These are phyloP conservation scores for Plebejus anna DNA, from an alignment of 2,888 invertebrate species.

Conservation along the genomic window DNA sequence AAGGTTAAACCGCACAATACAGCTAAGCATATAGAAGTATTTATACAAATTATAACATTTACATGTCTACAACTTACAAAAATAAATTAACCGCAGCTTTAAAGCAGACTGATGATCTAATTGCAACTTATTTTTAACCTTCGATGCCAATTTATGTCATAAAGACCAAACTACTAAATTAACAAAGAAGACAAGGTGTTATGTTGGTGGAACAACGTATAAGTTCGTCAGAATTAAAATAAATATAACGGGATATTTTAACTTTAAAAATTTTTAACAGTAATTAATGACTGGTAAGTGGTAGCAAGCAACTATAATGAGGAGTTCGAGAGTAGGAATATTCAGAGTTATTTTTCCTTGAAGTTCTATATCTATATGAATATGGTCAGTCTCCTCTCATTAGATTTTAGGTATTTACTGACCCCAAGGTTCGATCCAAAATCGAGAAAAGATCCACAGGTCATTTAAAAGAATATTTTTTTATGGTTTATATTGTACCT, in stretches of 20 bases:
- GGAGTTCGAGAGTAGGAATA: background rate
- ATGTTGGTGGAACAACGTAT: background rate
- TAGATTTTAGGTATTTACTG: too few species aligned
- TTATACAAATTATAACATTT: too few species aligned
- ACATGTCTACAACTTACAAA: too few species aligned
- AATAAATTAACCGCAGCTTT: too few species aligned
- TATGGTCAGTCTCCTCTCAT: too few species aligned
- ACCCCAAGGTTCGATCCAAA: too few species aligned
- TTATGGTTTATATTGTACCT: too few species aligned
- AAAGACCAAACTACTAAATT: background rate
- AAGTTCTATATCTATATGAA: background rate
- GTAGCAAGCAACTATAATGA: background rate
- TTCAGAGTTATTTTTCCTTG: background rate
- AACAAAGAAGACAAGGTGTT: background rate
- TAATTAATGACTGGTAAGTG: background rate
- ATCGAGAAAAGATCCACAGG: too few species aligned
- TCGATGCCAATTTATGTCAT: background rate
- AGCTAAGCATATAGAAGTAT: too few species aligned
- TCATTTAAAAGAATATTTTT: too few species aligned
- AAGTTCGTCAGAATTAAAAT: background rate
- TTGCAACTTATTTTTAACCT: background rate
- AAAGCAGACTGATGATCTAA: background rate
- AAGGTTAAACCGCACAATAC: too few species aligned
- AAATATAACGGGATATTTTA: background rate
- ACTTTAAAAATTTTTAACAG: background rate